These are phyloP conservation scores for Motacilla tschutschensis DNA, from an alignment of 2,113 vertebrate genomes.

Conservation along the genomic window DNA sequence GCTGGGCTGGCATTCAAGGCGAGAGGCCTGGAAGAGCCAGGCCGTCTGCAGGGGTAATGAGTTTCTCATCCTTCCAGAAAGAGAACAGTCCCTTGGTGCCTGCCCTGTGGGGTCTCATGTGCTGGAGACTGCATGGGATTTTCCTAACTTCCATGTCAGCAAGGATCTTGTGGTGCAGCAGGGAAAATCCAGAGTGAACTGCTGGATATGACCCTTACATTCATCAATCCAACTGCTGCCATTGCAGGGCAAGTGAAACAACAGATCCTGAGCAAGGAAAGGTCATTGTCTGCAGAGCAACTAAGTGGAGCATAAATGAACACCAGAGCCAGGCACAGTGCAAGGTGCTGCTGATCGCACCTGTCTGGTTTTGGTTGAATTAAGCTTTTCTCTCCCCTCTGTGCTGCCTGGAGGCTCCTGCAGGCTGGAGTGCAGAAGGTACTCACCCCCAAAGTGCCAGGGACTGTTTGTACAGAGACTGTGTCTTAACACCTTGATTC, in stretches of 20 bases:
- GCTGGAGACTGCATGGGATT: slow-evolving; percentile 6
- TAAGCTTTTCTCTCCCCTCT: neutral
- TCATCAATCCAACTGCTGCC: neutral
- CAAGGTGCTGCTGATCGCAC: neutral
- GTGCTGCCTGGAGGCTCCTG: neutral
- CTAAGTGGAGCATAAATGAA: neutral
- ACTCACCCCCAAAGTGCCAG: neutral
- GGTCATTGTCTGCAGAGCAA: neutral
- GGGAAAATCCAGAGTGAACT: neutral
- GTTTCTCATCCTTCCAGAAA: slow-evolving; percentile 45
- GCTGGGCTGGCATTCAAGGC: neutral
- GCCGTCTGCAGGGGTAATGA: slow-evolving; percentile 39
- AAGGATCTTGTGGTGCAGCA: neutral
- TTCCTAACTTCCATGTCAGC: neutral
- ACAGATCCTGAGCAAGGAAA: neutral
- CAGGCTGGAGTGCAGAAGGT: neutral
- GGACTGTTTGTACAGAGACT: neutral
- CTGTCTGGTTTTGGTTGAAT: neutral
- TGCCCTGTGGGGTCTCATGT: neutral
- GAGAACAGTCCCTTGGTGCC: slow-evolving; percentile 19
- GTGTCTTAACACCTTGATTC: neutral
- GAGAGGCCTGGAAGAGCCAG: neutral
- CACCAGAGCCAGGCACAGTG: neutral
- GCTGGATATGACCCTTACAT: neutral
- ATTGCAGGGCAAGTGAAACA: neutral